Base-by-base conservation (phyloP, 2,888 invertebrate species). In the Ashinkailepas kermadecensis region DNA sequence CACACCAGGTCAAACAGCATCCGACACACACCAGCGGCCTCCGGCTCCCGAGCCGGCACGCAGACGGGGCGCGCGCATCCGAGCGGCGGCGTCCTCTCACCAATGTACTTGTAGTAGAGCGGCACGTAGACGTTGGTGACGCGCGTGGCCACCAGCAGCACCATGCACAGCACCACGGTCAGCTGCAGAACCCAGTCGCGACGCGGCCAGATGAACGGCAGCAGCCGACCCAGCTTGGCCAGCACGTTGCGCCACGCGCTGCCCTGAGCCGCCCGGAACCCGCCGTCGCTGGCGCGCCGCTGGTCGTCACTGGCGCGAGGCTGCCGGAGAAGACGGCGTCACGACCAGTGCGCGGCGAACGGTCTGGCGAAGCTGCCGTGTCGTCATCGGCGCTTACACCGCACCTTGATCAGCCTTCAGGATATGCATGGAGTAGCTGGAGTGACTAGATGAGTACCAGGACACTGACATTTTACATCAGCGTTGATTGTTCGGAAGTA, bases 121-220 rank as follows among this genome's bases (percentile, higher is more conserved):
- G 98, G 99, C 81, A 97, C 94, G 87, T 92, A 95, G 3, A 99
- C 89, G 89, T 98, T 99, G 85, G 96, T 92, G 1, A 92, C 92
- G 85, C 99, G 91, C 23, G 97, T 98, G 21, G 89, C 91, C 15
- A 91, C 87, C 80, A 99, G 90, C 15, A 95, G 88, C 0, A 91
- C 11, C 67, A 99, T 90, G 88, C 98, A 98, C 82, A 95, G 86
- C 25, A 96, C 82, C 0, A 99, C 97, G 82, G 93, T 89, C 0
- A 94, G 85, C 88, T 99, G 98, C 9, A 99, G 90, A 13, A 90
- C 85, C 39, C 89, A 81, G 86, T 93, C 93, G 85, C 93, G 94
- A 86, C 92, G 93, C 0, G 99, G 99, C 99, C 99, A 99, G 62
- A 99, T 89, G 89, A 96, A 98, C 0, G 98, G 98, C 84, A 93